A percentile compares a stretch with the other conserved stretches of the same genome.
phyloP scores from a whole-genome alignment of 2,888 invertebrate genomes.

The Epistrophe eligans region DNA sequence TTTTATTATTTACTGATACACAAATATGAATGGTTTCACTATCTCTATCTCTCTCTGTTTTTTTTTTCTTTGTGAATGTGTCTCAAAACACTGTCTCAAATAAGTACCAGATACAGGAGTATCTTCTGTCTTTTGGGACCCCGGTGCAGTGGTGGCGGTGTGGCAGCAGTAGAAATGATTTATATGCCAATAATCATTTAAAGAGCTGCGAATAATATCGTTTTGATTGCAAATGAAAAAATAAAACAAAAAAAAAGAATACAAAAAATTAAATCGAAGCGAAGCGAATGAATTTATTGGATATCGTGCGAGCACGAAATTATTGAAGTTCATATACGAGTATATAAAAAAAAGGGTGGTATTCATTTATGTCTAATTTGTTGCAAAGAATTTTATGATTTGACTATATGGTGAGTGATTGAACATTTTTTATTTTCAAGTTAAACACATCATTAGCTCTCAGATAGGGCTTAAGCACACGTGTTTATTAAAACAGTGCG shows the following conservation, averaged over 20 bases:
- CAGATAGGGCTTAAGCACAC: too few species aligned
- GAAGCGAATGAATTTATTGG: slow-evolving; percentile 65
- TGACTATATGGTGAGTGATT: not conserved
- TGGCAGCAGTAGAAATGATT: slow-evolving; percentile 61
- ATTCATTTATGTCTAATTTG: slow-evolving; percentile 32
- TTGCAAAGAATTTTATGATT: slow-evolving; percentile 26
- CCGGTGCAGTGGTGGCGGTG: not conserved
- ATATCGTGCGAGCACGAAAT: slow-evolving; percentile 64
- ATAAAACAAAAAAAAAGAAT: not conserved
- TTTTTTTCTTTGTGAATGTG: not conserved
- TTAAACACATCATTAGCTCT: not conserved
- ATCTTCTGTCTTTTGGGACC: slow-evolving; percentile 50
- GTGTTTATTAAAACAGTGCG: not conserved
- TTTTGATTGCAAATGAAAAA: slow-evolving; percentile 60
- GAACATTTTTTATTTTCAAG: not conserved
- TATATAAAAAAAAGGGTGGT: slow-evolving; percentile 53
- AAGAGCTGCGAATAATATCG: slow-evolving; percentile 73
- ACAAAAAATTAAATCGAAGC: slow-evolving; percentile 31
- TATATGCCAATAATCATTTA: slow-evolving; percentile 74
- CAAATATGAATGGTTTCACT: slow-evolving; percentile 56
- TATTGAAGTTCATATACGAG: slow-evolving; percentile 46
- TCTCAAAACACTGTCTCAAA: slow-evolving; percentile 53
- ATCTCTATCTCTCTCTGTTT: not conserved
- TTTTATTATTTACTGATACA: slow-evolving; percentile 57
- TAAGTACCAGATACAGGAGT: slow-evolving; percentile 56